Evolutionary conservation across 2,888 invertebrate genomes (phyloP).

Genomic region (Platycheirus rosarum): DNA sequence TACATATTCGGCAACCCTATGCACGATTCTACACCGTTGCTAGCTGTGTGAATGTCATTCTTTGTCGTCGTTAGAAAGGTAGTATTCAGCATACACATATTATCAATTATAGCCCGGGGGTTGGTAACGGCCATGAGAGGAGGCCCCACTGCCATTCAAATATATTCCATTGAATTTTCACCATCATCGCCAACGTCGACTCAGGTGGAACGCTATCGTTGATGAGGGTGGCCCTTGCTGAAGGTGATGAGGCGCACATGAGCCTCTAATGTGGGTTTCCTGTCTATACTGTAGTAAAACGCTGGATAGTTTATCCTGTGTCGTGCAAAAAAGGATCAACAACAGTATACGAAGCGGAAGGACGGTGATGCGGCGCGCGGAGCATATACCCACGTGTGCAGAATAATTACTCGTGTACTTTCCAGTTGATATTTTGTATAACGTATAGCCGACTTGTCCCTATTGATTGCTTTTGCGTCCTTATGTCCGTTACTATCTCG

Average conservation of each 20-base stretch:
- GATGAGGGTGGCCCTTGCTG: slow-evolving; percentile 39
- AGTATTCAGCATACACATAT: slow-evolving; percentile 42
- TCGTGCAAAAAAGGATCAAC: slow-evolving; percentile 59
- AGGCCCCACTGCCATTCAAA: slow-evolving; percentile 55
- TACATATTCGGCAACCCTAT: not conserved
- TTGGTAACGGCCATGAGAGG: slow-evolving; percentile 20
- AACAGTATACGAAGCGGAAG: slow-evolving; percentile 9
- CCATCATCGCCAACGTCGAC: slow-evolving; percentile 33
- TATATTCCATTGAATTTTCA: slow-evolving; percentile 29
- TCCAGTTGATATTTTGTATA: slow-evolving; percentile 60
- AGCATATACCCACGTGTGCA: slow-evolving; percentile 18
- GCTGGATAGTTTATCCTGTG: slow-evolving; percentile 1
- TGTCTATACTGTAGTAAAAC: slow-evolving; percentile 29
- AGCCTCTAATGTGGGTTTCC: slow-evolving; percentile 53
- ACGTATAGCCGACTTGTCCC: slow-evolving; percentile 56
- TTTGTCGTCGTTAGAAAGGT: slow-evolving; percentile 10
- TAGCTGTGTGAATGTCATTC: slow-evolving; percentile 40
- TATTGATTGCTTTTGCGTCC: slow-evolving; percentile 61
- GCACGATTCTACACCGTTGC: not conserved
- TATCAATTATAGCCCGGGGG: slow-evolving; percentile 59
- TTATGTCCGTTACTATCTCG: slow-evolving; percentile 42
- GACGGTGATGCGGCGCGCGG: not conserved
- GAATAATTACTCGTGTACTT: slow-evolving; percentile 62
- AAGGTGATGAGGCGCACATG: slow-evolving; percentile 66
- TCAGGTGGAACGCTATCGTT: not conserved